Conservation (phyloP, 2,113 vertebrate species). For the Porphyrio hochstetteri region DNA sequence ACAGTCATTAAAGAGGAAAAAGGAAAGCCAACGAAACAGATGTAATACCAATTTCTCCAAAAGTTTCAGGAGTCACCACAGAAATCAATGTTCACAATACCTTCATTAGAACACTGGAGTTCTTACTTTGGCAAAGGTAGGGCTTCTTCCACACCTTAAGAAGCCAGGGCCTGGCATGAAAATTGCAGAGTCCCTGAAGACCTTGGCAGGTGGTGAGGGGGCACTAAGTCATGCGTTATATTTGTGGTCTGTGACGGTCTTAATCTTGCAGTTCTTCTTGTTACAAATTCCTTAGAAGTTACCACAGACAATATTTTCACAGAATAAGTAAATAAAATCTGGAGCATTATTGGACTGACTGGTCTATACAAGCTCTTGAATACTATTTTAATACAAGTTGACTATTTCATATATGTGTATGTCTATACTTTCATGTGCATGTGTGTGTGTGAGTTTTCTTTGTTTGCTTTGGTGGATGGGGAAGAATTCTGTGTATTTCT, state of each 20-base stretch:
- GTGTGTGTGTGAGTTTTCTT: not conserved
- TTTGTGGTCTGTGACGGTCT: not conserved
- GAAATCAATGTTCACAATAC: not conserved
- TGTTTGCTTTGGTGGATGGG: not conserved
- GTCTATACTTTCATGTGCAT: too few species aligned
- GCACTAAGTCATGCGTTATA: not conserved
- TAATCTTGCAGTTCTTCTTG: not conserved
- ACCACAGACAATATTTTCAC: not conserved
- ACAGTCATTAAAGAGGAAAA: not conserved
- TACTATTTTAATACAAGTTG: not conserved
- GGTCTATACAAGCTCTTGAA: not conserved
- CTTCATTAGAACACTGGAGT: not conserved
- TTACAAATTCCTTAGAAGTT: not conserved
- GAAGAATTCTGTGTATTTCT: not conserved
- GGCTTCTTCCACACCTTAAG: not conserved
- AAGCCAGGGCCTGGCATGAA: not conserved
- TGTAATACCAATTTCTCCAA: not conserved
- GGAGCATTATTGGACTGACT: not conserved
- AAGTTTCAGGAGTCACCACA: not conserved
- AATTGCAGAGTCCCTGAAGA: not conserved
- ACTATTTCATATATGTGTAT: not conserved
- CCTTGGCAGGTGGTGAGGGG: not conserved
- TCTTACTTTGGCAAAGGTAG: not conserved
- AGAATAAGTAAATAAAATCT: not conserved
- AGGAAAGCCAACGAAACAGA: not conserved